Evolutionary conservation across 2,113 vertebrate genomes (phyloP), one percentile per base, ranked within the genome.

Genomic region (Oriolus oriolus): DNA sequence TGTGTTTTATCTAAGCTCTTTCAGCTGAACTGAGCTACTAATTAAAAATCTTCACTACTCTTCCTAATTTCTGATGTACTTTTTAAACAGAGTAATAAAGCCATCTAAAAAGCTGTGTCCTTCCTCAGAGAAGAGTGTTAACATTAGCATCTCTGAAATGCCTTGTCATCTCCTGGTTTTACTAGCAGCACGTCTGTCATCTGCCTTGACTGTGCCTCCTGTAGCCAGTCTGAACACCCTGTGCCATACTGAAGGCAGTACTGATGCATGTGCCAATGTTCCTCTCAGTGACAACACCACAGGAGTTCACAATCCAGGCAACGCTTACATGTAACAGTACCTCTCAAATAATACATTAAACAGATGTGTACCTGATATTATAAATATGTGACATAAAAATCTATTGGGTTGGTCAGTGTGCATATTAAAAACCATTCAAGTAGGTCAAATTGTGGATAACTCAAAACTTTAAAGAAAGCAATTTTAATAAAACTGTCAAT

Each of bases 401-500:
- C 74, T 91, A 96, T 96, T 81, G 86, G 74, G 56, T 50, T 97
- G 97, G 93, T 94, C 80, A 94, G 90, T 9, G 27, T 60, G 87
- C 73, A 87, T 95, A 84, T 85, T 91, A 96, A 97, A 96, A 98
- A 81, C 56, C 87, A 97, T 95, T 97, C 78, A 80, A 96, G 92
- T 85, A 84, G 94, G 95, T 93, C 95, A 97, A 97, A 96, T 81
- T 91, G 91, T 83, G 70, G 96, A 91, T 87, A 97, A 94, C 56
- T 97, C 96, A 96, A 97, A 98, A 98, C 87, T 97, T 97, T 97
- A 97, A 97, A 97, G 97, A 97, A 80, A 95, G 94, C 61, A 79
- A 97, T 98, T 98, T 98, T 97, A 98, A 98, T 97, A 98, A 98
- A 97, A 59, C 89, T 97, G 95, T 97, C 97, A 97, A 97, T 97